phyloP scores from a whole-genome alignment of 2,888 invertebrate species.

The Arge pagana region DNA sequence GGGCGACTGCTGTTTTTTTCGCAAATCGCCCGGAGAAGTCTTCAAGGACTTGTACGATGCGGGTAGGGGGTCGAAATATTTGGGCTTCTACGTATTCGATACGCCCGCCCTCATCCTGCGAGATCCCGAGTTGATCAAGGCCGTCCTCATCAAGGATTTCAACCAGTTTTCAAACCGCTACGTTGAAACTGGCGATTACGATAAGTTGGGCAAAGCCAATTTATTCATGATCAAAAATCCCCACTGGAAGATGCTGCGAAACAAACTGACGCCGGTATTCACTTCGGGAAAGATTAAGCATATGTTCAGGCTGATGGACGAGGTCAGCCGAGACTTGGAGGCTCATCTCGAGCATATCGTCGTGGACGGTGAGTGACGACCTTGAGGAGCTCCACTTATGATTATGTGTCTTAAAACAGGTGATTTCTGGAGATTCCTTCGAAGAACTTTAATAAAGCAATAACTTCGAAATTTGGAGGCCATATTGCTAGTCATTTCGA shows the following conservation, averaged over 20 bases:
- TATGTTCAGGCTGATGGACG: slow-evolving; percentile 44
- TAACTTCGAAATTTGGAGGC: too few relatives aligned
- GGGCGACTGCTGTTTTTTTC: slow-evolving; percentile 43
- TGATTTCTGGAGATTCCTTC: background rate
- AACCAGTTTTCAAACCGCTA: slow-evolving; percentile 55
- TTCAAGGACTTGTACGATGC: slow-evolving; percentile 52
- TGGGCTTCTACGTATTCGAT: slow-evolving; percentile 55
- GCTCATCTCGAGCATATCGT: slow-evolving; percentile 31
- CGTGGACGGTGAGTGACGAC: slow-evolving; percentile 36
- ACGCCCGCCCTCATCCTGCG: slow-evolving; percentile 58
- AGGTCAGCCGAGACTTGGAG: slow-evolving; percentile 38
- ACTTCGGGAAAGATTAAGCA: slow-evolving; percentile 49
- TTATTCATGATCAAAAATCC: slow-evolving; percentile 58
- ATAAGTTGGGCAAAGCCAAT: slow-evolving; percentile 55
- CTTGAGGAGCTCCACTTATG: too few relatives aligned
- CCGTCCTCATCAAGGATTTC: slow-evolving; percentile 59
- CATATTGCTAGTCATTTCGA: too few relatives aligned
- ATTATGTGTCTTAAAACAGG: background rate
- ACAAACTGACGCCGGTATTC: slow-evolving; percentile 59
- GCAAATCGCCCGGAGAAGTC: slow-evolving; percentile 47
- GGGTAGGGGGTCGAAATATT: slow-evolving; percentile 46
- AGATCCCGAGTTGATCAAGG: slow-evolving; percentile 59
- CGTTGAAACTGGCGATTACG: slow-evolving; percentile 45
- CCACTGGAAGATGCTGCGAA: slow-evolving; percentile 56
- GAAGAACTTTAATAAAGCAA: background rate